These are phyloP conservation scores for Micrastur ruficollis DNA, from an alignment of 2,797 vertebrate species.

Conservation along the genomic window DNA sequence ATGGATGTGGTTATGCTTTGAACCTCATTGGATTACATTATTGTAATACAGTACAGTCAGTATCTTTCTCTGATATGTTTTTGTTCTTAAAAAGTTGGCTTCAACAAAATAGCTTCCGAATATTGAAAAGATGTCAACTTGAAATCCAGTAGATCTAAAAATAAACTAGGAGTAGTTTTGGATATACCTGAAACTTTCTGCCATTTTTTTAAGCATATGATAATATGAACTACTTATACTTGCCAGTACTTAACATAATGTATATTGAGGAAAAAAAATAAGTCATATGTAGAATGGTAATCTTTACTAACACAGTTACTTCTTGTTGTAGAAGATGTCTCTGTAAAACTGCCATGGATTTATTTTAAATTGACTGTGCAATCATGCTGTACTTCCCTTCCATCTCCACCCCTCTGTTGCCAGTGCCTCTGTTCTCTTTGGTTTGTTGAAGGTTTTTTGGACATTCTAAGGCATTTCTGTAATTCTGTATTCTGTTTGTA, in stretches of 20 bases:
- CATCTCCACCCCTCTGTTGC: not conserved
- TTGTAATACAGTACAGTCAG: not conserved
- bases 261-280: not conserved
- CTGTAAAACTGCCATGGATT: not conserved
- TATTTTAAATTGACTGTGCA: not conserved
- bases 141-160: not conserved
- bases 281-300: fast-evolving
- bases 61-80: not conserved
- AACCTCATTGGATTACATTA: not conserved
- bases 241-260: not conserved
- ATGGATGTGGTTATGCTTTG: constrained; percentile 26
- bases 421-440: not conserved
- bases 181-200: not conserved
- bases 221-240: not conserved
- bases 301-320: not conserved
- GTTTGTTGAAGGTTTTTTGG: not conserved
- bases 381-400: not conserved
- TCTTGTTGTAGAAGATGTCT: not conserved
- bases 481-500: not conserved
- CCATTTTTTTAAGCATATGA: not conserved
- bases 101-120: not conserved
- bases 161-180: not conserved
- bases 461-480: not conserved
- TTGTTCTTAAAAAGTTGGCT: not conserved
- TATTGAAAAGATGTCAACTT: not conserved